Conservation (phyloP, 2,888 invertebrate genomes). For the Megastigmus dorsalis region DNA sequence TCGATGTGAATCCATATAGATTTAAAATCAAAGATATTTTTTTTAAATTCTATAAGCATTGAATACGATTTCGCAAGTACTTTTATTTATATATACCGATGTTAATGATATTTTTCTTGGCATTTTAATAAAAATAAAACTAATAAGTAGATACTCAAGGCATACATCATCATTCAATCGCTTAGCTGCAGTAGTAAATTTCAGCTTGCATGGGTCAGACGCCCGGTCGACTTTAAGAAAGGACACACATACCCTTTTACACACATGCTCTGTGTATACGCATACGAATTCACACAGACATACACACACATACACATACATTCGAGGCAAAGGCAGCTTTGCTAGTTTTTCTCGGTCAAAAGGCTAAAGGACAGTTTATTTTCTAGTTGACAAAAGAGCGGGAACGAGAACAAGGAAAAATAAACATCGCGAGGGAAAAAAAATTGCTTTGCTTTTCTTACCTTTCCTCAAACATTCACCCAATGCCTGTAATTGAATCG, state of each 20-base stretch:
- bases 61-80: too few species aligned
- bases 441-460: not conserved
- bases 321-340: conserved; percentile 3
- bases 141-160: too few species aligned
- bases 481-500: not conserved
- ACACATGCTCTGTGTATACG: too few species aligned
- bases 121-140: not conserved
- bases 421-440: not conserved
- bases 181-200: conserved; percentile 18
- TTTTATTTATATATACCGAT: too few species aligned
- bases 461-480: not conserved
- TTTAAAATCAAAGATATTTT: too few species aligned
- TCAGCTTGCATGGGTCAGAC: conserved; percentile 17
- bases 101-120: not conserved
- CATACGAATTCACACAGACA: too few species aligned
- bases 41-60: too few species aligned
- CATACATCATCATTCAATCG: conserved; percentile 9
- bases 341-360: conserved; percentile 30
- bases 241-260: too few species aligned
- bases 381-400: conserved; percentile 33
- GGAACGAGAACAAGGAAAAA: conserved; percentile 20
- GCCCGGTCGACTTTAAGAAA: conserved; percentile 16
- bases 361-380: conserved; percentile 36
- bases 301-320: not conserved
- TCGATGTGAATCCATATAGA: too few species aligned